Percentiles rank a stretch among this genome's conserved stretches.
These are phyloP conservation scores for Agapetus fuscipes DNA, from an alignment of 2,888 invertebrate species.

Conservation along the genomic window DNA sequence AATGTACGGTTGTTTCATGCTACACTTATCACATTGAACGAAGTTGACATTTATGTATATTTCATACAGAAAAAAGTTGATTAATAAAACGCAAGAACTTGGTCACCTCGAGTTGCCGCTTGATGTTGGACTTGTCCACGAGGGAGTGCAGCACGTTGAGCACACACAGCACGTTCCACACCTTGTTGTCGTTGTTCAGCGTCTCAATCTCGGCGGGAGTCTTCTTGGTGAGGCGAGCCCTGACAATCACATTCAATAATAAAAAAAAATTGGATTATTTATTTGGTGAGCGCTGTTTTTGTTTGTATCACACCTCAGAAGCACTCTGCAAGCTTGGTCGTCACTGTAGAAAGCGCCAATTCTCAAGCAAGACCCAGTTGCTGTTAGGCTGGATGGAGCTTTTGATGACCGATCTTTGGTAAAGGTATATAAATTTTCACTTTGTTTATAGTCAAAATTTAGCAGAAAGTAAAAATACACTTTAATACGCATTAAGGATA, in stretches of 20 bases:
- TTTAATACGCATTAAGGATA: too few species aligned
- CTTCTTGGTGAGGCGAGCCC: conserved; percentile 62
- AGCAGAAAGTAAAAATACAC: neutral
- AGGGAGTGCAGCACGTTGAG: conserved; percentile 95
- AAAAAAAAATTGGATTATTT: neutral
- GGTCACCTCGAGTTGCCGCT: conserved; percentile 84
- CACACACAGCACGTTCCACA: conserved; percentile 97
- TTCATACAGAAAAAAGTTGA: neutral
- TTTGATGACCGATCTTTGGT: too few species aligned
- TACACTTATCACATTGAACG: too few species aligned
- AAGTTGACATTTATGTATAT: too few species aligned
- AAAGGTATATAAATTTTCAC: too few species aligned
- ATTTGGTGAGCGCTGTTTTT: neutral
- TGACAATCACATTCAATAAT: conserved; percentile 17
- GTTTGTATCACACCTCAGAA: neutral
- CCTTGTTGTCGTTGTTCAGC: conserved; percentile 73
- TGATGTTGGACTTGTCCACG: conserved; percentile 97
- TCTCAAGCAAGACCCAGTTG: too few species aligned
- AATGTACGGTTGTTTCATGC: too few species aligned
- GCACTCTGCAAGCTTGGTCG: too few species aligned
- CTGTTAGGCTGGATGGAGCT: too few species aligned
- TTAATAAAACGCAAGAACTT: neutral
- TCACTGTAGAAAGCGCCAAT: too few species aligned
- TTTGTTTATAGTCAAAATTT: too few species aligned
- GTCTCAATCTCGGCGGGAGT: conserved; percentile 70